phyloP scores from a whole-genome alignment of 2,888 invertebrate species.

The Ochropleura plecta region DNA sequence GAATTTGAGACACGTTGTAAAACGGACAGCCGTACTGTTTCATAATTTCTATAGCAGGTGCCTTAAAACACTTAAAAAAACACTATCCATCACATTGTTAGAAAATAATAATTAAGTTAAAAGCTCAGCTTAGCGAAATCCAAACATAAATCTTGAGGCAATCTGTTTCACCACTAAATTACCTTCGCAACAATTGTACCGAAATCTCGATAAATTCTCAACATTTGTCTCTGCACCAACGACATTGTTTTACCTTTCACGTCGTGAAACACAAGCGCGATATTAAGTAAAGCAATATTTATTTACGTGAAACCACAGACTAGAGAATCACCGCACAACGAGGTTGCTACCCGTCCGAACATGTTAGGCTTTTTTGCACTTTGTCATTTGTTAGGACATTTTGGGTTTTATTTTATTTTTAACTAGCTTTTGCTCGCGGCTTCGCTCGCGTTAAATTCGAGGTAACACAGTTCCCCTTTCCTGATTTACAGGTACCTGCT shows the following conservation, averaged over 20 bases:
- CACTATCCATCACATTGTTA: background rate
- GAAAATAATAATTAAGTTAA: background rate
- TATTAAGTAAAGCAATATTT: constrained; percentile 75
- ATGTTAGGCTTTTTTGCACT: too few species aligned
- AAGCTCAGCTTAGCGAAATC: constrained; percentile 34
- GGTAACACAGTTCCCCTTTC: too few species aligned
- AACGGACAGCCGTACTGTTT: too few species aligned
- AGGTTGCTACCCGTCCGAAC: constrained; percentile 33
- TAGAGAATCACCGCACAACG: constrained; percentile 23
- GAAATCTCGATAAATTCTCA: constrained; percentile 52
- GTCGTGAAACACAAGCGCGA: constrained; percentile 53
- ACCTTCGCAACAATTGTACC: constrained; percentile 32
- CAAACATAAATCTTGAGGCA: constrained; percentile 15
- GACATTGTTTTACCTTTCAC: constrained; percentile 54
- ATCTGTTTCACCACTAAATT: constrained; percentile 30
- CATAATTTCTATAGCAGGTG: too few species aligned
- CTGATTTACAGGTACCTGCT: too few species aligned
- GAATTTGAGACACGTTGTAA: too few species aligned
- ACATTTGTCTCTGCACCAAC: constrained; percentile 50
- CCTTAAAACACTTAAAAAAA: background rate
- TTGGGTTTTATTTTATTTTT: background rate
- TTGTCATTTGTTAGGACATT: background rate
- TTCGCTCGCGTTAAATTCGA: too few species aligned
- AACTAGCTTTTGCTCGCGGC: too few species aligned
- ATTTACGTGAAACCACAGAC: constrained; percentile 74